Percentiles rank a stretch among this genome's conserved stretches.
phyloP scores from a whole-genome alignment of 2,797 vertebrate genomes.

The Molossus alvarezi region DNA sequence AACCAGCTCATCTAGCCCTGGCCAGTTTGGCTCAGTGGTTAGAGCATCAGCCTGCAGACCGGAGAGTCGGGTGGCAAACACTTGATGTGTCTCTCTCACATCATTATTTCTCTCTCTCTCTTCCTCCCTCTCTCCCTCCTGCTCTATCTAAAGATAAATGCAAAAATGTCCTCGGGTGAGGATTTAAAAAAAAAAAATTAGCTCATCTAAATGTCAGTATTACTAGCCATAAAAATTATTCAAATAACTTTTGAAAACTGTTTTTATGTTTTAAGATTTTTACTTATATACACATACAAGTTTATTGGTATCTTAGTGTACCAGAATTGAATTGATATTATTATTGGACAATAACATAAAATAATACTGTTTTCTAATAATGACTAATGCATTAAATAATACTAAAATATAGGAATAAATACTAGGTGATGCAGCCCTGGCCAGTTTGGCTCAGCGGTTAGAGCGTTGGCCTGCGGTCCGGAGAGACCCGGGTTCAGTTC shows the following conservation, averaged over 20 bases:
- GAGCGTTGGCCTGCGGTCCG: too few species aligned
- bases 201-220: neutral
- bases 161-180: too few species aligned
- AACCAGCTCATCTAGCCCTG: neutral
- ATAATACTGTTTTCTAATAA: neutral
- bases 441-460: too few species aligned
- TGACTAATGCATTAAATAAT: neutral
- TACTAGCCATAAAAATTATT: neutral
- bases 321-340: neutral
- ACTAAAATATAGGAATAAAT: conserved; percentile 9
- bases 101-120: too few species aligned
- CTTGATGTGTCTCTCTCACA: too few species aligned
- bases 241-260: neutral
- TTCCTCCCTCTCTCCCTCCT: too few species aligned
- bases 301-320: neutral
- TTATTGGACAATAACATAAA: neutral
- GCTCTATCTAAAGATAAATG: too few species aligned
- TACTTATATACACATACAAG: neutral
- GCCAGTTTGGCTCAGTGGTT: too few species aligned
- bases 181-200: neutral
- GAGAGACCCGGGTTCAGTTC: too few species aligned
- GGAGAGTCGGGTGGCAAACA: too few species aligned
- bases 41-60: too few species aligned
- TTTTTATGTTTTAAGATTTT: conserved; percentile 37
- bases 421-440: neutral